Conservation (phyloP, 2,113 vertebrate species). For the Clarias macrocephalus region DNA sequence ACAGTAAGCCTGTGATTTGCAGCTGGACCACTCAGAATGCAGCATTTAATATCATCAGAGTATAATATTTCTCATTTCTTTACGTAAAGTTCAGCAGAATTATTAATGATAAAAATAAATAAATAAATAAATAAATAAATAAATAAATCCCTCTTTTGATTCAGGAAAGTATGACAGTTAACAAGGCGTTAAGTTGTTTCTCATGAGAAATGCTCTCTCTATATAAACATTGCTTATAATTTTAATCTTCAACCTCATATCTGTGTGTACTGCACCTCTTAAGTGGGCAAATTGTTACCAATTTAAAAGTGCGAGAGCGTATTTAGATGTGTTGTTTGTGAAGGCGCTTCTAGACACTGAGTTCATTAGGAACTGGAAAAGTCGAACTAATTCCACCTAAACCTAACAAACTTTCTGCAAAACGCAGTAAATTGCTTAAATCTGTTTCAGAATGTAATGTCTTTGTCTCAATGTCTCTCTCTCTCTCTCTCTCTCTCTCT, state of each 20-base stretch:
- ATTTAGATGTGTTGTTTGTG: neutral
- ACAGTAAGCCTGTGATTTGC: neutral
- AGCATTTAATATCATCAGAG: neutral
- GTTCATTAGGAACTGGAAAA: neutral
- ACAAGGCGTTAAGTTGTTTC: neutral
- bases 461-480: neutral
- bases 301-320: neutral
- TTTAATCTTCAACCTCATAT: neutral
- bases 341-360: neutral
- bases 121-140: too few relatives aligned
- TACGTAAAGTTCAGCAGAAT: neutral
- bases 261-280: neutral
- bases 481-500: slow-evolving; percentile 38
- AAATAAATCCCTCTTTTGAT: neutral
- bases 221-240: neutral
- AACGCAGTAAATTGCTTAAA: neutral
- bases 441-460: neutral
- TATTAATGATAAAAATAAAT: neutral
- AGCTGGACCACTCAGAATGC: neutral
- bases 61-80: neutral
- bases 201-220: neutral
- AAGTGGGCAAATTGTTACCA: neutral
- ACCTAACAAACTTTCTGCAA: neutral
- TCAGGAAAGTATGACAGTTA: neutral
- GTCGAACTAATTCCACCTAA: neutral